Base-by-base conservation (phyloP, 2,797 vertebrate genomes). In the Acrocephalus scirpaceus region DNA sequence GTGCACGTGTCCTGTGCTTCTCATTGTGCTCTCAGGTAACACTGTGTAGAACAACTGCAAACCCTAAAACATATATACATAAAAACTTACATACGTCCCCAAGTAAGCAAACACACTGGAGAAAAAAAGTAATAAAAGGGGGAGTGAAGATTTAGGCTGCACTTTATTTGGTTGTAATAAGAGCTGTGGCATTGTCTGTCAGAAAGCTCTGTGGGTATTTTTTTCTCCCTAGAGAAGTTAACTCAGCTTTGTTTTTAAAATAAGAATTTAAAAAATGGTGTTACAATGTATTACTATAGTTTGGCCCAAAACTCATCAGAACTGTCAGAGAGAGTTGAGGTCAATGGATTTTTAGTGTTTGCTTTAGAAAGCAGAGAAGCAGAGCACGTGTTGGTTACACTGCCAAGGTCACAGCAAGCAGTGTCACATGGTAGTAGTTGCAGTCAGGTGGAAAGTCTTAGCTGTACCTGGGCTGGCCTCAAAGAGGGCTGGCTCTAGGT, bases 271-370 rank as follows among this genome's bases (percentile, higher is more conserved):
- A 72, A 83, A 94, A 50, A 57, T 3, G 22, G 38, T 38, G 69
- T 93, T 81, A 58, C 14, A n/a, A 3, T 23, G 7, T 44, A 26
- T 21, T 67, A 48, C 29, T 87, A 2, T 45, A 42, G 26, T 79
- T 76, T 77, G 57, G 12, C 29, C 69, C 47, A 42, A 70, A 77
- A 48, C 22, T 80, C 23, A 21, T 79, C 25, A 45, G 34, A 74
- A 38, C 42, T 67, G 60, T 56, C 67, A 40, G 64, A 85, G 45
- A 51, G 26, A 13, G 42, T 53, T 40, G 56, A 53, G n/a, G 65
- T 64, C 57, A 36, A 9, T 76, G 34, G 70, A 51, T 82, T 85
- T 89, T 87, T 89, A 54, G 17, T 47, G 53, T 64, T 94, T 94
- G 27, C 38, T 85, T 85, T 61, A 78, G 81, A 54, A 74, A 78